Base-by-base conservation (phyloP, 1,140 invertebrate genomes). In the Prorops nasuta region DNA sequence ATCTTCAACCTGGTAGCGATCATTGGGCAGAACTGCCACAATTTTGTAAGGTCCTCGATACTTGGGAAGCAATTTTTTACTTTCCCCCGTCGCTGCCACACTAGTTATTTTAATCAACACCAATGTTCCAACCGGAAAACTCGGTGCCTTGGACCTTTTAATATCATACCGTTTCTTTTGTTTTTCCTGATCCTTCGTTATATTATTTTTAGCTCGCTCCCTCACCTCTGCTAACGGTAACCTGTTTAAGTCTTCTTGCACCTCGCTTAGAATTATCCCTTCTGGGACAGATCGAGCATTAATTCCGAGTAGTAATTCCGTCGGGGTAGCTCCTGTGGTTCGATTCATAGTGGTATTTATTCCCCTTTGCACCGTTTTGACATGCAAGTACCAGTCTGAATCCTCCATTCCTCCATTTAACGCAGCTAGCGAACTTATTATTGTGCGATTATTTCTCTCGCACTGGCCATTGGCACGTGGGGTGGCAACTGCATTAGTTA, bases 1-100 rank as follows among this genome's bases (percentile, higher is more conserved):
- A 43, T 57, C 62, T 8, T 50, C 40, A 0, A 68, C 62, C 28
- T 60, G 55, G 41, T 69, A 72, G 2, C 68, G 44, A 24, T 71
- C 66, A 34, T 68, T 50, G 3, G 55, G 58, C 19, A 68, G 37
- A 2, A 66, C 55, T 36, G 63, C 56, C 2, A 51, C 54, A 4
- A 72, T 47, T 39, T 52, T 56, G 55, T 64, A 72, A 3, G 60
- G 58, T 3, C 63, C 63, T 20, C 58, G 58, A 14, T 45, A 46
- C 44, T 53, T 63, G 0, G 55, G 31, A 3, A 35, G 16, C 7
- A 66, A 31, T 35, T 60, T 66, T 10, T 38, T 35, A n/a, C n/a
- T n/a, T n/a, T n/a, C n/a, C n/a, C n/a, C n/a, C n/a, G n/a, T n/a
- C n/a, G n/a, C n/a, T n/a, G 1, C 41, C 44, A 2, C 41, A 14